Base-by-base conservation (phyloP, 2,888 invertebrate genomes). In the Eristalis pertinax region DNA sequence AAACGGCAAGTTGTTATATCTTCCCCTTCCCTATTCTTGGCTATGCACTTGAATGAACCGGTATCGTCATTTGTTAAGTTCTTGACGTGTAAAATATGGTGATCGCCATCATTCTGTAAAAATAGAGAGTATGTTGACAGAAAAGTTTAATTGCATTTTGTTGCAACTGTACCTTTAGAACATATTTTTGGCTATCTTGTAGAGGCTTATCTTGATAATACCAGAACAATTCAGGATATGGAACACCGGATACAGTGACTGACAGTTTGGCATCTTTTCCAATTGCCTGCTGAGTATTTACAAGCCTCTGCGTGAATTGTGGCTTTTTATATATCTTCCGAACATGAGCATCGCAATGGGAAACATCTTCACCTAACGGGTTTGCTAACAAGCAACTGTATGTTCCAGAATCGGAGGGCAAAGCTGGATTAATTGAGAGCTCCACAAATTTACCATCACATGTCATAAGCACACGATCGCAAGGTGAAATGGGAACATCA, bases 191-290 rank as follows among this genome's bases (percentile, higher is more conserved):
- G 2, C 94, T 93, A 87, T 95, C 95, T 0, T 93, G 92, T 22
- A 99, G 94, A 0, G 95, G 96, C 78, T 95, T 94, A 8, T 97
- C 97, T 92, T 98, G 95, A 93, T 96, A 97, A 93, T 95, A 97
- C 99, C 99, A 99, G 0, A 95, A 94, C 24, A 99, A 94, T 11
- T 97, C 97, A 0, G 99, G 98, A 63, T 95, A 94, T 0, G 98
- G 98, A 4, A 97, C 95, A 10, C 98, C 98, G 70, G 94, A 95
- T 0, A 98, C 95, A 2, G 97, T 95, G 0, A 96, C 97, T 0
- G 96, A 95, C 93, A 98, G 96, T 91, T 97, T 97, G 1, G 96
- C 97, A 92, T 97, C 97, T 91, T 95, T 95, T 41, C 95, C 95
- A 19, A 96, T 96, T 19, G 97, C 92, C 95, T 96, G 94, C 88